Conservation (phyloP, 2,113 vertebrate genomes). For the Halichoerus grypus region DNA sequence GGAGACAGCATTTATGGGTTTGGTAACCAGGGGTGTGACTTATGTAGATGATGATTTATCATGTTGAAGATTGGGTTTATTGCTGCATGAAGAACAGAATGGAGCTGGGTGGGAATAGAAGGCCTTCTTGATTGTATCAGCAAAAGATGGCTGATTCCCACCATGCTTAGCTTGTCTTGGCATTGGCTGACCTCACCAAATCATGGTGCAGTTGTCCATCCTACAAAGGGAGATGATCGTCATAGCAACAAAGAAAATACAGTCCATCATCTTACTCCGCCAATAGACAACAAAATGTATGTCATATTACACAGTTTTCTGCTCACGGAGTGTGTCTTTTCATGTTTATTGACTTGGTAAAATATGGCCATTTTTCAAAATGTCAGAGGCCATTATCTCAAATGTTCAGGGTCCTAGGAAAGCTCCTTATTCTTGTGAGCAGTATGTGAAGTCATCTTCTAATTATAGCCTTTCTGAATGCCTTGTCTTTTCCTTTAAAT, state of each 20-base stretch:
- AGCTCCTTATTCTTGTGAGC: constrained; percentile 50
- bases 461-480: constrained; percentile 71
- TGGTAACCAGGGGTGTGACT: not conserved
- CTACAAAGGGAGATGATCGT: not conserved
- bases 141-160: not conserved
- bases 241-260: not conserved
- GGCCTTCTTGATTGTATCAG: not conserved
- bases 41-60: not conserved
- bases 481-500: constrained; percentile 75
- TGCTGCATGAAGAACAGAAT: not conserved
- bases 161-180: not conserved
- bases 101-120: not conserved
- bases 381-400: constrained; percentile 43
- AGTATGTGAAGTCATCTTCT: constrained; percentile 38
- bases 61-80: not conserved
- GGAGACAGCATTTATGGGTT: not conserved
- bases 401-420: constrained; percentile 6
- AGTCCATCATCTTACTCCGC: not conserved
- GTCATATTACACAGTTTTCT: not conserved
- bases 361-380: constrained; percentile 50
- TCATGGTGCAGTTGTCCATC: not conserved
- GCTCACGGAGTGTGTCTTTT: not conserved
- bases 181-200: not conserved
- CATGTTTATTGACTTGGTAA: not conserved
- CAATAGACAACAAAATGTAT: not conserved